Base-by-base conservation (phyloP, 2,113 vertebrate species). In the Raja brachyura region DNA sequence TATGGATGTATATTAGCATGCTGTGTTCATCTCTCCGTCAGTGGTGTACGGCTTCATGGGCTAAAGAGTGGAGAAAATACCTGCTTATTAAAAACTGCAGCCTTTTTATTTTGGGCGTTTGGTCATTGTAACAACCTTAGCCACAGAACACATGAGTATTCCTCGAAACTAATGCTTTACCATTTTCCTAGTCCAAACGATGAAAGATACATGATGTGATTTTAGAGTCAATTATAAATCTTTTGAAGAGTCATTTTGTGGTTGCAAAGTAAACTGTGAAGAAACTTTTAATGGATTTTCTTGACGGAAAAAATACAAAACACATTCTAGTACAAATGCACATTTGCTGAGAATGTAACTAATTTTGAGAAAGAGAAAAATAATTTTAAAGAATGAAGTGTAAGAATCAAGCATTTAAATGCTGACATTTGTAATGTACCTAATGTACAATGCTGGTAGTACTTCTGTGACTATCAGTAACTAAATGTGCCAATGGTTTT, bases 231-330 rank as follows among this genome's bases (percentile, higher is more conserved):
- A 83, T 83, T 86, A 63, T n/a, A 61, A 14, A 63, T 63, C 25
- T 88, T 31, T 66, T 88, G n/a, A 88, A 28, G 61, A 86, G 25
- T 66, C 59, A 88, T 88, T 63, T 63, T 63, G 28, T 88, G 83
- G 83, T 63, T 85, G 59, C 39, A 48, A 48, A 48, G 1, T 48
- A 48, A 48, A 48, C 39, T 48, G 39, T 48, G 39, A 48, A 48
- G 39, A 66, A 14, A 66, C 22, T 85, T 59, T 56, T 85, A 85
- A 61, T 85, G 81, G 10, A 85, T 59, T 85, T 59, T 85, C 48
- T 4, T 59, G 22, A 59, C 59, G 54, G 54, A 61, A 85, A 48
- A 59, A 59, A 48, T 48, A 83, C 79, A 48, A 56, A 56, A 1
- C 25, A 13, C 56, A 56, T 9, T 59, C 39, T 59, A 59, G 28